Percentiles rank a stretch among this genome's conserved stretches.
Conservation (phyloP, 2,797 vertebrate species). For the Hyperoplus lanceolatus region DNA sequence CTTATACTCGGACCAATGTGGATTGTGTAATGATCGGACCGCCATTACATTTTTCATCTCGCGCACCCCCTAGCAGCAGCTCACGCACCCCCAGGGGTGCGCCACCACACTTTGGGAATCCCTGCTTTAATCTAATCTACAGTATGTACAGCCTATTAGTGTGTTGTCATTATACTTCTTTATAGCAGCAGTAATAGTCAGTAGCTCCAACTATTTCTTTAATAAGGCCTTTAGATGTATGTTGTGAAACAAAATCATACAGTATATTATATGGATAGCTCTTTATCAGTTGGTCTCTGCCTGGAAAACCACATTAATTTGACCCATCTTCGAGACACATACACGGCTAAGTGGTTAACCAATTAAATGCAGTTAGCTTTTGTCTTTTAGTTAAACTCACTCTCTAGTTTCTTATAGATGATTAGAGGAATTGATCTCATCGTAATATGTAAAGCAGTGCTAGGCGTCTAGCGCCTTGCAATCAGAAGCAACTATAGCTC, state of each 20-base stretch:
- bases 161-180: neutral
- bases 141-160: neutral
- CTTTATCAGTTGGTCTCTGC: neutral
- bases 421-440: neutral
- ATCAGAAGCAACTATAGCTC: neutral
- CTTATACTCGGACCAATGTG: too few relatives aligned
- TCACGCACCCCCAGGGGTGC: too few relatives aligned
- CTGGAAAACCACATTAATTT: neutral
- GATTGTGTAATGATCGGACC: too few relatives aligned
- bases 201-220: neutral
- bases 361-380: neutral
- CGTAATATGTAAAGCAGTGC: too few relatives aligned
- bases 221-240: neutral
- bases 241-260: neutral
- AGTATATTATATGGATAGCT: too few relatives aligned
- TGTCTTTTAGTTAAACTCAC: neutral
- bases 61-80: too few relatives aligned
- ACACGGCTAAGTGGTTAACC: neutral
- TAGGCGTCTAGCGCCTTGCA: neutral
- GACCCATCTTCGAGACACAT: neutral
- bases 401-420: neutral
- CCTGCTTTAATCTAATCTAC: too few relatives aligned
- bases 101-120: too few relatives aligned
- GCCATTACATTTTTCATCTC: too few relatives aligned
- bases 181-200: neutral